phyloP scores from a whole-genome alignment of 2,113 vertebrate genomes.

The Strix aluco region DNA sequence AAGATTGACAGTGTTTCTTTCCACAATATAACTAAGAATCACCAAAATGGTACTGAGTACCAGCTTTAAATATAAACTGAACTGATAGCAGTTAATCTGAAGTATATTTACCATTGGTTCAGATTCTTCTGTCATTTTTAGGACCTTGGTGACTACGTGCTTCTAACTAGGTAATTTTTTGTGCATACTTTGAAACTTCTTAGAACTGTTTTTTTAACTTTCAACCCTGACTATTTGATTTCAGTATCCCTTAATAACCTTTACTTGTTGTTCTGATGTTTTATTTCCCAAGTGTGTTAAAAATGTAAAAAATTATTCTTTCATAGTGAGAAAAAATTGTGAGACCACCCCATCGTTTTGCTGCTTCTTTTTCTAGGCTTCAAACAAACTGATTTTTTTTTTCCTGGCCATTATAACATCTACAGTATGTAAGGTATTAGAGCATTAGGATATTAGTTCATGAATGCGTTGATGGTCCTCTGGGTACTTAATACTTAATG shows the following conservation, averaged over 20 bases:
- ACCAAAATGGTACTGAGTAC: background rate
- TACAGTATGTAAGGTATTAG: background rate
- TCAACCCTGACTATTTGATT: background rate
- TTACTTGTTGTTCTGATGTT: background rate
- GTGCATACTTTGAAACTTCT: background rate
- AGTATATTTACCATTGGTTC: background rate
- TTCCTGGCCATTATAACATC: background rate
- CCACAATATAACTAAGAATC: background rate
- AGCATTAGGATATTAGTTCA: background rate
- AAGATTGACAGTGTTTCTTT: background rate
- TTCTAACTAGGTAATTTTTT: background rate
- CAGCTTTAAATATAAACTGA: background rate
- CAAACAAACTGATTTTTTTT: background rate
- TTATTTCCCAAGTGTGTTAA: background rate
- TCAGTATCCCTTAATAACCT: background rate
- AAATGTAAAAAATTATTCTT: background rate
- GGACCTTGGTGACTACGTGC: background rate
- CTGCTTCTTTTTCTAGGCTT: background rate
- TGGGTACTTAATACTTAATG: conserved; percentile 23
- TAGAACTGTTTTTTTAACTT: background rate
- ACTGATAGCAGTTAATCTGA: background rate
- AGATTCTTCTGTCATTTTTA: background rate
- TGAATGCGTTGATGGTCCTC: background rate
- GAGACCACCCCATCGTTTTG: background rate
- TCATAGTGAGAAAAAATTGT: background rate